These are phyloP conservation scores for Sycobia sp. DNA, from an alignment of 1,140 invertebrate genomes.

Conservation along the genomic window DNA sequence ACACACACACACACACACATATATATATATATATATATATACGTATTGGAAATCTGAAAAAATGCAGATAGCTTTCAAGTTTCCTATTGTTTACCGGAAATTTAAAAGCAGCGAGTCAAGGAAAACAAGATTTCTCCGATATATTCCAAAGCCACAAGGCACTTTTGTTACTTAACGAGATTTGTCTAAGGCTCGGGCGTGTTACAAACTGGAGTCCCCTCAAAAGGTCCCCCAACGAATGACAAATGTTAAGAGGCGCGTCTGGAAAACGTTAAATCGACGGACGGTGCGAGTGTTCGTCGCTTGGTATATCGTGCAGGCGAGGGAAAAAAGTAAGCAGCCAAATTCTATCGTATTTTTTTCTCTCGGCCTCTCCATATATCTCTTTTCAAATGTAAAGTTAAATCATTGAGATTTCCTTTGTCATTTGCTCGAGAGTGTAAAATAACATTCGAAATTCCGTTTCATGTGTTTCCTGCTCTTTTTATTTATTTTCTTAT, in stretches of 20 bases:
- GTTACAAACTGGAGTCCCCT: slow-evolving; percentile 6
- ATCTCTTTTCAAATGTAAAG: slow-evolving; percentile 15
- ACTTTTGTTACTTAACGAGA: slow-evolving; percentile 25
- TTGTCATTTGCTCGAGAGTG: slow-evolving; percentile 8
- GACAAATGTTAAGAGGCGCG: slow-evolving; percentile 31
- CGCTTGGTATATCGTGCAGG: not conserved
- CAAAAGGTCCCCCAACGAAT: slow-evolving; percentile 19
- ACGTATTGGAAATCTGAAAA: too few relatives aligned
- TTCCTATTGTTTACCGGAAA: slow-evolving; percentile 4
- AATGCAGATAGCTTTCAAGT: too few relatives aligned
- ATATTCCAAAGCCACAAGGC: not conserved
- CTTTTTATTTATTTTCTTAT: too few relatives aligned
- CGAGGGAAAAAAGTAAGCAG: not conserved
- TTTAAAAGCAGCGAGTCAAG: not conserved
- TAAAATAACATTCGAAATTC: slow-evolving; percentile 4
- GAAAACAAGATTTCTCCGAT: not conserved
- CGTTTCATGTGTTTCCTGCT: too few relatives aligned
- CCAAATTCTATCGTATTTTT: too few relatives aligned
- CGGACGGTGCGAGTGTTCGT: slow-evolving; percentile 1
- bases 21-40: too few relatives aligned
- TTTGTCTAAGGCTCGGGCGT: slow-evolving; percentile 17
- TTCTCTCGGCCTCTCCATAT: too few relatives aligned
- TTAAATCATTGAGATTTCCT: slow-evolving; percentile 1
- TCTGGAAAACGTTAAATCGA: slow-evolving; percentile 32
- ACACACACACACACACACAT: too few relatives aligned